phyloP scores from a whole-genome alignment of 2,888 invertebrate genomes.

The Sylvicola cinctus region DNA sequence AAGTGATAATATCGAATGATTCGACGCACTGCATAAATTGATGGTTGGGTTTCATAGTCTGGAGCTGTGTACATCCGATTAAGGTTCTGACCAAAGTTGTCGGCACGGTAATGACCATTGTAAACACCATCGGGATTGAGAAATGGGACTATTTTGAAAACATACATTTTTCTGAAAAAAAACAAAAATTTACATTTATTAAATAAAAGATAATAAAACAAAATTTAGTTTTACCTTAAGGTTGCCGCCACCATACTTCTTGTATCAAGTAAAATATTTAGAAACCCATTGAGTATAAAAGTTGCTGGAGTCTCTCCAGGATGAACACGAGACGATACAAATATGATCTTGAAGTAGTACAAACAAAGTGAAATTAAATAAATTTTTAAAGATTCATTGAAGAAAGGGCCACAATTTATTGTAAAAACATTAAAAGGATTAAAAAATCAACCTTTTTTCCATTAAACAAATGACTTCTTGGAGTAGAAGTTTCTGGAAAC shows the following conservation, averaged over 20 bases:
- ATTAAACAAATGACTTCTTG: slow-evolving; percentile 51
- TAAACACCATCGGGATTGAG: slow-evolving; percentile 83
- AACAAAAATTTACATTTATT: not conserved
- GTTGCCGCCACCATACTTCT: not conserved
- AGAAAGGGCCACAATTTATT: slow-evolving; percentile 1
- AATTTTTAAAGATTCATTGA: not conserved
- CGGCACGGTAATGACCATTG: slow-evolving; percentile 68
- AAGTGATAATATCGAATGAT: slow-evolving; percentile 30
- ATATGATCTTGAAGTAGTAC: slow-evolving; percentile 46
- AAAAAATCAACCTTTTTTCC: slow-evolving; percentile 52
- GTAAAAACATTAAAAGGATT: no score
- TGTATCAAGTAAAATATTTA: slow-evolving; percentile 28
- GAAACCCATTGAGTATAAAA: slow-evolving; percentile 74
- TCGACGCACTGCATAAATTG: slow-evolving; percentile 66
- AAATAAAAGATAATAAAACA: not conserved
- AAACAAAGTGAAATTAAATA: slow-evolving; percentile 4
- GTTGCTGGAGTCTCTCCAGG: slow-evolving; percentile 85
- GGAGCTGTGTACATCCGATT: slow-evolving; percentile 75
- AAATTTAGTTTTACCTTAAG: not conserved
- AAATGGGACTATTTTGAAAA: slow-evolving; percentile 81
- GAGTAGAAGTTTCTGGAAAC: slow-evolving; percentile 45
- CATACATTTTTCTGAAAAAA: slow-evolving; percentile 33
- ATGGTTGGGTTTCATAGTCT: slow-evolving; percentile 49
- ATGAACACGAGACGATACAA: slow-evolving; percentile 76
- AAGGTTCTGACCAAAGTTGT: slow-evolving; percentile 69